These are phyloP conservation scores for Aplocera efformata DNA, from an alignment of 2,888 invertebrate genomes.

Conservation along the genomic window DNA sequence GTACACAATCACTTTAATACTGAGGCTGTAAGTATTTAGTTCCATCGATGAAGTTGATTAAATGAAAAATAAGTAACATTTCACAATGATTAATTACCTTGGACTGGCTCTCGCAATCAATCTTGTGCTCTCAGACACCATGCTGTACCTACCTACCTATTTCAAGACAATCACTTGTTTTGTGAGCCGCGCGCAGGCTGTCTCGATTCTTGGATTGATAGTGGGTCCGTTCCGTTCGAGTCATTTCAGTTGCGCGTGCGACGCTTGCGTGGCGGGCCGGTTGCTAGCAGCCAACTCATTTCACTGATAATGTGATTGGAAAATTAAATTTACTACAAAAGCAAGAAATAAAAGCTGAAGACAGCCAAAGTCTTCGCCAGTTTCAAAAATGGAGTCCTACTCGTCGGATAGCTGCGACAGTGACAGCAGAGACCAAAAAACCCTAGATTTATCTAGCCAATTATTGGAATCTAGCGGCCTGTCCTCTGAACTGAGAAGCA, in stretches of 20 bases:
- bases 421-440: conserved; percentile 85
- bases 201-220: background rate
- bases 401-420: conserved; percentile 92
- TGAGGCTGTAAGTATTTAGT: too few relatives aligned
- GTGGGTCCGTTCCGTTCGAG: conserved; percentile 6
- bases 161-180: conserved; percentile 6
- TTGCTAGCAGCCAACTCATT: conserved; percentile 23
- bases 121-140: background rate
- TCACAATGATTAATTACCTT: too few relatives aligned
- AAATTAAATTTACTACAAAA: conserved; percentile 27
- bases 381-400: conserved; percentile 85
- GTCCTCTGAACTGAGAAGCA: conserved; percentile 78
- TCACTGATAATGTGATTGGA: conserved; percentile 49
- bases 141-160: background rate
- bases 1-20: too few relatives aligned
- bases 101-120: too few relatives aligned
- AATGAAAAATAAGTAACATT: too few relatives aligned
- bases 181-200: background rate
- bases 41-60: too few relatives aligned
- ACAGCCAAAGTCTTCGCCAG: too few relatives aligned
- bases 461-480: conserved; percentile 81
- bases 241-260: conserved; percentile 68
- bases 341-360: conserved; percentile 25
- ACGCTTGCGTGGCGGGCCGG: conserved; percentile 42
- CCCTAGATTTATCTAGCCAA: conserved; percentile 82